phyloP scores from a whole-genome alignment of 2,113 vertebrate genomes.

The Spea bombifrons region DNA sequence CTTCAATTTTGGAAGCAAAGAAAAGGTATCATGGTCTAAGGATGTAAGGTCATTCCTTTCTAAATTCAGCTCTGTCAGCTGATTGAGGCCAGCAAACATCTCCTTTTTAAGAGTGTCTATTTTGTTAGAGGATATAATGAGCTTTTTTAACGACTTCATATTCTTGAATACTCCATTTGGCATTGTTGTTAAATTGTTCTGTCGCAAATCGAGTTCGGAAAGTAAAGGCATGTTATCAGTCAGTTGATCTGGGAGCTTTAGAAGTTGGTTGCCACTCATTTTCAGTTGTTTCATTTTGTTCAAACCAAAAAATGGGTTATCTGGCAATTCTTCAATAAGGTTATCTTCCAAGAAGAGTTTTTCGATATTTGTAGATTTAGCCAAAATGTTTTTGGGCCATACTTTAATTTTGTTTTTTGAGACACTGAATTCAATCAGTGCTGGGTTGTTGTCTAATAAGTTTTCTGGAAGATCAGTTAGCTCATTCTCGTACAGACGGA shows the following conservation, averaged over 20 bases:
- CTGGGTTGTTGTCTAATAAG: slow-evolving; percentile 59
- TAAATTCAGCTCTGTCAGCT: slow-evolving; percentile 65
- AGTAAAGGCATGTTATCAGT: slow-evolving; percentile 54
- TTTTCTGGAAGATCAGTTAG: slow-evolving; percentile 63
- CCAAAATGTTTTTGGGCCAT: slow-evolving; percentile 65
- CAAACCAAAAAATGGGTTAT: slow-evolving; percentile 64
- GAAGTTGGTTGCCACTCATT: slow-evolving; percentile 62
- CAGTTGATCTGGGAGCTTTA: slow-evolving; percentile 53
- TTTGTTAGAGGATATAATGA: slow-evolving; percentile 67
- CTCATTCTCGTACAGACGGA: slow-evolving; percentile 72
- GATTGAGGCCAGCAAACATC: slow-evolving; percentile 64
- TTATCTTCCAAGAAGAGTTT: slow-evolving; percentile 61
- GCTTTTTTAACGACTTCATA: slow-evolving; percentile 61
- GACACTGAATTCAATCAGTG: slow-evolving; percentile 66
- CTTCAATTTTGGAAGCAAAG: slow-evolving; percentile 57
- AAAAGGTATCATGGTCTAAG: slow-evolving; percentile 57
- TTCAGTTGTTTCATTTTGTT: slow-evolving; percentile 61
- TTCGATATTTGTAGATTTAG: slow-evolving; percentile 62
- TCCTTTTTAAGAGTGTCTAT: slow-evolving; percentile 59
- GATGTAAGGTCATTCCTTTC: slow-evolving; percentile 59
- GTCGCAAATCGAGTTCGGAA: slow-evolving; percentile 60
- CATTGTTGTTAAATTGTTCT: slow-evolving; percentile 65
- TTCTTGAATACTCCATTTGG: slow-evolving; percentile 61
- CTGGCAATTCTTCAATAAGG: slow-evolving; percentile 57
- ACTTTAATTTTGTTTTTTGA: slow-evolving; percentile 60